Conservation (phyloP, 2,113 vertebrate species). For the Nymphicus hollandicus region DNA sequence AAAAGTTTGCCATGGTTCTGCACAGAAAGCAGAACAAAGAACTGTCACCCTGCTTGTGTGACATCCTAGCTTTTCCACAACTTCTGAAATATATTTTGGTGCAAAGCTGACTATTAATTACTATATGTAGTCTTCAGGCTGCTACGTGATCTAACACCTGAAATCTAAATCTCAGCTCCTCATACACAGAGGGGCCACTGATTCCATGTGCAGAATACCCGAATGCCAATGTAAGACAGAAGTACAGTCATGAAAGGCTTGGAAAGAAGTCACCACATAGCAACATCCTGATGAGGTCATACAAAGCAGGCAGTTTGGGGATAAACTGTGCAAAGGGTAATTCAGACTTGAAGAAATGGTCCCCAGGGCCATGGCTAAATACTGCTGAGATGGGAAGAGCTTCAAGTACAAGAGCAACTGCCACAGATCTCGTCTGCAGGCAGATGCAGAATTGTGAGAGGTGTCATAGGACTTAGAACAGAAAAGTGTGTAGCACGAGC, state of each 20-base stretch:
- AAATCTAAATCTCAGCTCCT: background rate
- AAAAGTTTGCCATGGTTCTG: background rate
- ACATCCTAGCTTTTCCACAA: background rate
- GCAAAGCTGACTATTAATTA: background rate
- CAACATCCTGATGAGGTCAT: background rate
- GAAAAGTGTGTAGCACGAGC: background rate
- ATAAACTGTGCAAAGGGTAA: background rate
- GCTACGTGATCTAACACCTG: background rate
- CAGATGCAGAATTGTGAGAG: rapidly evolving
- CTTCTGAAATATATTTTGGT: background rate
- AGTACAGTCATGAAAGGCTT: background rate
- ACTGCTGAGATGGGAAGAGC: background rate
- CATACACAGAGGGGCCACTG: background rate
- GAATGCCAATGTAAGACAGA: background rate
- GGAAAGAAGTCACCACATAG: background rate
- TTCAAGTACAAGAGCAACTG: background rate
- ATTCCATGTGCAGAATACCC: background rate
- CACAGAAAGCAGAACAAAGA: background rate
- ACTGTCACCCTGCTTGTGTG: background rate
- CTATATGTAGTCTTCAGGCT: background rate
- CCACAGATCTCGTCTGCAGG: background rate
- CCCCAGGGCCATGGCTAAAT: background rate
- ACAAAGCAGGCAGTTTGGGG: background rate
- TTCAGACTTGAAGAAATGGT: background rate
- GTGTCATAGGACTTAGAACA: rapidly evolving